Evolutionary conservation across 1,140 invertebrate species (phyloP).

Genomic region (Ectropis grisescens): DNA sequence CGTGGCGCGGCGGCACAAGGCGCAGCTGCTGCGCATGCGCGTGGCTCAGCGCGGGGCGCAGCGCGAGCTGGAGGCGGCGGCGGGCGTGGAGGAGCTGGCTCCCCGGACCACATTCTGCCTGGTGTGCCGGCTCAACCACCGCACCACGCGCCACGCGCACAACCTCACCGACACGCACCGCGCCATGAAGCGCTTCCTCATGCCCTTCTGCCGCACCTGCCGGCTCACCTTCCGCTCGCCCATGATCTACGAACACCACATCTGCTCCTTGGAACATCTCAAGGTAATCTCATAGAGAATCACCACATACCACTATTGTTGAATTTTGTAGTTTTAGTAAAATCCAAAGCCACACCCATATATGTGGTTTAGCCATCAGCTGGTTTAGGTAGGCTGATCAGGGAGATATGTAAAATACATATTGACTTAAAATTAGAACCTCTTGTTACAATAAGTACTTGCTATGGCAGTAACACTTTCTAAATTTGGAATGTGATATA

Average conservation of each 20-base stretch:
- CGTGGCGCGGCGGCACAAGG: conserved; percentile 78
- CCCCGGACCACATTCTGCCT: conserved; percentile 79
- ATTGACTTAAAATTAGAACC: too few relatives aligned
- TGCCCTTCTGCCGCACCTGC: conserved; percentile 82
- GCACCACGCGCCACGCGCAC: conserved; percentile 81
- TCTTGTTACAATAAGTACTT: too few relatives aligned
- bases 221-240: conserved; percentile 81
- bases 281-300: conserved; percentile 77
- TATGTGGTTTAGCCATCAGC: too few relatives aligned
- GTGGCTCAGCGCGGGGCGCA: conserved; percentile 80
- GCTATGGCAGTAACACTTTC: too few relatives aligned
- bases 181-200: conserved; percentile 85
- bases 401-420: too few relatives aligned
- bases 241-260: conserved; percentile 85
- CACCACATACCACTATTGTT: too few relatives aligned
- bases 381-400: too few relatives aligned
- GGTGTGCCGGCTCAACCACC: conserved; percentile 85
- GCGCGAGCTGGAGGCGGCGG: conserved; percentile 77
- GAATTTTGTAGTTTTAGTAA: too few relatives aligned
- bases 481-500: too few relatives aligned
- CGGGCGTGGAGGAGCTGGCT: conserved; percentile 75
- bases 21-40: conserved; percentile 79
- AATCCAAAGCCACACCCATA: too few relatives aligned
- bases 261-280: conserved; percentile 83
- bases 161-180: conserved; percentile 81